These are phyloP conservation scores for Eueremaeus valkanovi DNA, from an alignment of 2,888 invertebrate genomes.

Conservation along the genomic window DNA sequence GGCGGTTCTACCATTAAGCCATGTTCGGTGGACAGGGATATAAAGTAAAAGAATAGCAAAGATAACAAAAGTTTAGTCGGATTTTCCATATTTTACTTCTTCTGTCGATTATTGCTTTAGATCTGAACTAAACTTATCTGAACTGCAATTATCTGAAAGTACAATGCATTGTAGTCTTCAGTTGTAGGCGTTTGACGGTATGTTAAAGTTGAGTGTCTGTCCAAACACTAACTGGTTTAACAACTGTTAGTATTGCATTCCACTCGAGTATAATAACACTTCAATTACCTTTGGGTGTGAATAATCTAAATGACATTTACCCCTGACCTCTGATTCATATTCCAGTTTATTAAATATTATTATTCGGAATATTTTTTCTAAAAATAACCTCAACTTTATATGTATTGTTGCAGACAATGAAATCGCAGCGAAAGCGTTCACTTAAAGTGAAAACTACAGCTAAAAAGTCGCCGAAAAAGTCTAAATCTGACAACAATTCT, in stretches of 20 bases:
- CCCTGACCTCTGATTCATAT: neutral
- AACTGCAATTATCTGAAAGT: neutral
- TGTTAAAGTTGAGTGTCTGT: conserved; percentile 19
- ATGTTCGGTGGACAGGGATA: conserved; percentile 42
- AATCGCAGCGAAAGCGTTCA: neutral
- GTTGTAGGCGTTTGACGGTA: neutral
- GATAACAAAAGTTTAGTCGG: neutral
- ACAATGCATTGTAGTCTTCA: neutral
- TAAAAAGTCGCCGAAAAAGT: neutral
- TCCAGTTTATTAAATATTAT: neutral
- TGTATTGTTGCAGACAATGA: neutral
- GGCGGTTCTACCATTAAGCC: conserved; percentile 50
- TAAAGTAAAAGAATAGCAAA: neutral
- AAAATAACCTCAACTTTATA: too few species aligned
- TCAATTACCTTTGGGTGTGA: conserved; percentile 3
- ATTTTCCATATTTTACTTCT: neutral
- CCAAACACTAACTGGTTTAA: conserved; percentile 23
- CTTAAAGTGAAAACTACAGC: neutral
- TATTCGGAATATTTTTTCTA: neutral
- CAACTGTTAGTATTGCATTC: conserved; percentile 28
- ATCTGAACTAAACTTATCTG: neutral
- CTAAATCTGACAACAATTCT: neutral
- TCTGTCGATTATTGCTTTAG: neutral
- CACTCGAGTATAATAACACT: neutral
- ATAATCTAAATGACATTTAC: conserved; percentile 26